These are phyloP conservation scores for Nemopilema nomurai DNA, from an alignment of 30 jellyfish, hydroid and myxozoan species.

Conservation along the genomic window DNA sequence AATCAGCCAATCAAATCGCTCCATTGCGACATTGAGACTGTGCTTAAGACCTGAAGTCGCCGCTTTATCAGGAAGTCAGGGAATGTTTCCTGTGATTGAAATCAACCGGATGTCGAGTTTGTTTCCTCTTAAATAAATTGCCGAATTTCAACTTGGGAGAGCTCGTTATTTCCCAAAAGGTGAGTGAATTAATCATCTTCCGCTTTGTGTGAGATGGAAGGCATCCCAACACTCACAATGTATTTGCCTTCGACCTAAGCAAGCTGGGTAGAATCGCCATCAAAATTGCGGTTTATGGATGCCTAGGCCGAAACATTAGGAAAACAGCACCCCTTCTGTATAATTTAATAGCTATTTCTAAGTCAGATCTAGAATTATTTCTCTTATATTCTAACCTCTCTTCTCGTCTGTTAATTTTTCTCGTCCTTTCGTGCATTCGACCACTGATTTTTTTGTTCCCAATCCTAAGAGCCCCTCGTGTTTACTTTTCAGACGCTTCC, in stretches of 20 bases:
- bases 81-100: conserved; percentile 55
- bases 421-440: not conserved
- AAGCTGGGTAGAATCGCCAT: not conserved
- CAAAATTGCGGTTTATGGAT: not conserved
- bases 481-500: conserved; percentile 4
- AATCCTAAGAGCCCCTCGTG: not conserved
- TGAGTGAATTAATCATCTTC: not conserved
- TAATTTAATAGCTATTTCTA: not conserved
- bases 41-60: conserved; percentile 11
- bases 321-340: conserved; percentile 1
- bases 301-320: not conserved
- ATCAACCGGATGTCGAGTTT: conserved; percentile 48
- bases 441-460: not conserved
- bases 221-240: not conserved
- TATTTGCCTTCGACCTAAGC: not conserved
- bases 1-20: conserved; percentile 6
- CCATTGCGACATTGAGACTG: conserved; percentile 19
- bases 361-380: not conserved
- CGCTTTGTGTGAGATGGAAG: not conserved
- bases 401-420: not conserved
- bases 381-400: not conserved
- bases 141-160: not conserved
- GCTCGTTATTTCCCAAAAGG: not conserved
- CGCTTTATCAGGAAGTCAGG: conserved; percentile 52
- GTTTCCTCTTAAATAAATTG: conserved; percentile 40